Conservation (phyloP, 2,888 invertebrate genomes). For the Leptopilina drosophilae region DNA sequence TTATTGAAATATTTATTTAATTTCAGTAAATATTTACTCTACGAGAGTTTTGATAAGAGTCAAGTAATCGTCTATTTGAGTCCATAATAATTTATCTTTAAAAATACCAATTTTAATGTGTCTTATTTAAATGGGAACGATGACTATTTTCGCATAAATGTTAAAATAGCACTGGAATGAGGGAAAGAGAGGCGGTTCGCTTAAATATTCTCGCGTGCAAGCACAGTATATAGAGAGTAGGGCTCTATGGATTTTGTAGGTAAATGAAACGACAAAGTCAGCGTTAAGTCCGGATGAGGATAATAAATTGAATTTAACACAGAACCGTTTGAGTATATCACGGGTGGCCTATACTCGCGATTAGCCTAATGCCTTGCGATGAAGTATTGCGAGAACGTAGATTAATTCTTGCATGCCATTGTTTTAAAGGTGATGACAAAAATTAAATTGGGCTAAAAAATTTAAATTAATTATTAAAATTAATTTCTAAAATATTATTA, state of each 20-base stretch:
- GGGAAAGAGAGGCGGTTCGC: constrained; percentile 25
- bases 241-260: constrained; percentile 28
- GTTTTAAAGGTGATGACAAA: constrained; percentile 5
- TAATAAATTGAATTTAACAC: constrained; percentile 38
- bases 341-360: constrained; percentile 37
- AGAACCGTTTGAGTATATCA: constrained; percentile 30
- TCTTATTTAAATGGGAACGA: constrained; percentile 15
- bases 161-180: constrained; percentile 36
- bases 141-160: constrained; percentile 34
- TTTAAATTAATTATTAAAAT: no score
- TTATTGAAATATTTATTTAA: no score
- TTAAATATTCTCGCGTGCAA: constrained; percentile 40
- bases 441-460: not conserved
- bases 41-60: no score
- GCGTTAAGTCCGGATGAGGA: constrained; percentile 41
- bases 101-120: not conserved
- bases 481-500: no score
- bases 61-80: no score
- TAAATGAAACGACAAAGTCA: constrained; percentile 35
- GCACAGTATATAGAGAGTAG: not conserved
- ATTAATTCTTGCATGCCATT: constrained; percentile 31
- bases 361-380: constrained; percentile 37
- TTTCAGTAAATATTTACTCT: no score
- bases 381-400: constrained; percentile 38
- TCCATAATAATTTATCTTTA: no score